Evolutionary conservation across 2,113 vertebrate species (phyloP).

Genomic region (Perca schrenkii): DNA sequence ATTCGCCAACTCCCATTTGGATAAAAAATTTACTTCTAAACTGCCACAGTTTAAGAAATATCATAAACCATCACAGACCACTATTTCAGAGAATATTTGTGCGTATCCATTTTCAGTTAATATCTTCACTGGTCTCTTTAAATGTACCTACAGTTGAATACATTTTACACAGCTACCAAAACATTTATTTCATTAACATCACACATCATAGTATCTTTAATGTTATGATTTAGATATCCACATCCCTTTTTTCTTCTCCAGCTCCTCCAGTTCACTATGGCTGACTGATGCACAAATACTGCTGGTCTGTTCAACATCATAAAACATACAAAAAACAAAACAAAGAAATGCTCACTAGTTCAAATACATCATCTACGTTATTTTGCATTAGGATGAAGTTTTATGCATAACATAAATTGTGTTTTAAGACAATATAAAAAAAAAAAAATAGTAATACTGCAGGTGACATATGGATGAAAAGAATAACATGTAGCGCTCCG

Average conservation of each 20-base stretch:
- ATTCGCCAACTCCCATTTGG: not conserved
- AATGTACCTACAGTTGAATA: not conserved
- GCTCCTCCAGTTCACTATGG: not conserved
- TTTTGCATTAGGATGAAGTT: not conserved
- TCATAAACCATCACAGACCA: not conserved
- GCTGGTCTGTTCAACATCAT: not conserved
- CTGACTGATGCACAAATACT: not conserved
- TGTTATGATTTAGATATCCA: not conserved
- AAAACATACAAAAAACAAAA: not conserved
- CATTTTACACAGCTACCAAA: not conserved
- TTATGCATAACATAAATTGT: not conserved
- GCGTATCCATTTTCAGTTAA: not conserved
- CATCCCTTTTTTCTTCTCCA: not conserved
- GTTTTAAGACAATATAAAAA: slow-evolving; percentile 6
- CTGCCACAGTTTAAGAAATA: slow-evolving; percentile 10
- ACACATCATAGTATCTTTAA: not conserved
- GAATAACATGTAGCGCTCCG: not conserved
- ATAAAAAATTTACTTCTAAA: not conserved
- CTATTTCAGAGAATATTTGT: not conserved
- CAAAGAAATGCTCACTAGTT: not conserved
- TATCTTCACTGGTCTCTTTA: slow-evolving; percentile 29
- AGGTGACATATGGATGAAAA: not conserved
- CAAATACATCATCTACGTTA: not conserved
- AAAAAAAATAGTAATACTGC: not conserved
- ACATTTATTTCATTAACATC: not conserved